Evolutionary conservation across 2,888 invertebrate species (phyloP).

Genomic region (Mactromeris polynyma): DNA sequence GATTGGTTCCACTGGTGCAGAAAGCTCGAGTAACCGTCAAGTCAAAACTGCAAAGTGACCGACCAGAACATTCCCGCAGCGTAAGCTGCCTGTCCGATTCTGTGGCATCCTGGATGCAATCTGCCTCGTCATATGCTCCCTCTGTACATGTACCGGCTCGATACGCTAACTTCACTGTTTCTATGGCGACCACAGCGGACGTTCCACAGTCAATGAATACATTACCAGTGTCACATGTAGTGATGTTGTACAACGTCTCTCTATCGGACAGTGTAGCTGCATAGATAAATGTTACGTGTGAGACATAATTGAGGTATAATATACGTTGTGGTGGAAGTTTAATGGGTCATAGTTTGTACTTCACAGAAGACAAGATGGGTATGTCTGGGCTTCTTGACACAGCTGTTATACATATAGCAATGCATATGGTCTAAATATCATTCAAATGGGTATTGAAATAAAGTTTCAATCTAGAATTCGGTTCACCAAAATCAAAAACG

Average conservation of each 20-base stretch:
- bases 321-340: too few relatives aligned
- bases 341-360: too few relatives aligned
- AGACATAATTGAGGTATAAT: too few relatives aligned
- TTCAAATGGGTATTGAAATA: too few relatives aligned
- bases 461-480: too few relatives aligned
- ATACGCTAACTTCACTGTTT: not conserved
- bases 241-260: not conserved
- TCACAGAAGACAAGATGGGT: too few relatives aligned
- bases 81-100: not conserved
- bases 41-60: not conserved
- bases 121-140: not conserved
- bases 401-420: too few relatives aligned
- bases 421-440: too few relatives aligned
- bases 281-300: not conserved
- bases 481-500: too few relatives aligned
- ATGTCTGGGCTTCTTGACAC: too few relatives aligned
- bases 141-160: not conserved
- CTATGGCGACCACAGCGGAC: not conserved
- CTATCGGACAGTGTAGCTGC: not conserved
- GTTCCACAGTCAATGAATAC: not conserved
- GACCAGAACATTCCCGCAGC: not conserved
- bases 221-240: not conserved
- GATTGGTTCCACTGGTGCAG: not conserved
- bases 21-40: not conserved
- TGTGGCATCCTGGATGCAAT: not conserved